Evolutionary conservation across 2,888 invertebrate genomes (phyloP).

Genomic region (Patella pellucida): DNA sequence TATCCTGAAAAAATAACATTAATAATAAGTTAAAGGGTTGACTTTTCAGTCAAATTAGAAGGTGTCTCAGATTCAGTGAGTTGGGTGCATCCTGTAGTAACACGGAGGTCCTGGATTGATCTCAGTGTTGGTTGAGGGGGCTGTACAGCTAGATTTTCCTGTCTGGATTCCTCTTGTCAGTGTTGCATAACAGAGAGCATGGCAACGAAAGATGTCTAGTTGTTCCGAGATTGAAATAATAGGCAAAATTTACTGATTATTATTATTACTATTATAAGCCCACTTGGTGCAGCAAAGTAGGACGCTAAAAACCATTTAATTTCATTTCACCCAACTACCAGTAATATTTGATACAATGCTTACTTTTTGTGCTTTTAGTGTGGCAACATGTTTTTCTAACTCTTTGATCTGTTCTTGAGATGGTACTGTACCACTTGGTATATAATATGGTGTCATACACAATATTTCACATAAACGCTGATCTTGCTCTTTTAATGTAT

Average conservation of each 20-base stretch:
- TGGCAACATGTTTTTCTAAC: conserved; percentile 64
- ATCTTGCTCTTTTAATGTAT: conserved; percentile 58
- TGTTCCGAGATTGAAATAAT: background rate
- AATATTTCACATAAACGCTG: conserved; percentile 65
- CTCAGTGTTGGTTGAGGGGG: too few relatives aligned
- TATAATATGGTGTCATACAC: conserved; percentile 65
- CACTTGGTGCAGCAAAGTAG: too few relatives aligned
- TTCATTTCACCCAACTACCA: too few relatives aligned
- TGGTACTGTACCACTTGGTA: conserved; percentile 63
- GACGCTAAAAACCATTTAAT: too few relatives aligned
- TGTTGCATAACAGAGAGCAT: too few relatives aligned
- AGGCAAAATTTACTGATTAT: background rate
- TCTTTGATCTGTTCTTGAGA: conserved; percentile 59
- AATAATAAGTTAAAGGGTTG: too few relatives aligned
- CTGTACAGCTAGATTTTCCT: too few relatives aligned
- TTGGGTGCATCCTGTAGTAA: too few relatives aligned
- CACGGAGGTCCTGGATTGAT: too few relatives aligned
- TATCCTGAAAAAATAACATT: conserved; percentile 47
- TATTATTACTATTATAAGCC: background rate
- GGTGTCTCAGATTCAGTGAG: too few relatives aligned
- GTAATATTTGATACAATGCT: background rate
- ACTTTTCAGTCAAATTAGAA: too few relatives aligned
- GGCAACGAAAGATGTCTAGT: background rate
- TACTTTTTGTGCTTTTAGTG: conserved; percentile 64
- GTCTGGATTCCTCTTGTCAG: too few relatives aligned